These are phyloP conservation scores for Epinotia brunnichana DNA, from an alignment of 2,888 invertebrate species.

Conservation along the genomic window DNA sequence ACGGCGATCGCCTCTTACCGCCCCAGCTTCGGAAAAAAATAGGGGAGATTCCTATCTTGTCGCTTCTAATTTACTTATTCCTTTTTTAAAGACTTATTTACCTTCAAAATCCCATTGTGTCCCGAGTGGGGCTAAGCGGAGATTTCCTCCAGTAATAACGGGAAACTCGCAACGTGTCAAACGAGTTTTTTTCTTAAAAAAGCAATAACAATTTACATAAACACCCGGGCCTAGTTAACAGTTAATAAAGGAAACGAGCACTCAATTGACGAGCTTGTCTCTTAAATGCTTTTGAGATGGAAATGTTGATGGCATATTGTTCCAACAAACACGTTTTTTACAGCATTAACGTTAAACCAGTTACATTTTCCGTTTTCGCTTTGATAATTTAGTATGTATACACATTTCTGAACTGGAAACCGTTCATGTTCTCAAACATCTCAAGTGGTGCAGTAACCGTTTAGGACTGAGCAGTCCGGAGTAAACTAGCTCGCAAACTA, in stretches of 20 bases:
- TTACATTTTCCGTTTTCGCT: conserved; percentile 3
- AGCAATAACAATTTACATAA: conserved; percentile 84
- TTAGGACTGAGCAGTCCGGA: conserved; percentile 1
- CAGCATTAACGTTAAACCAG: conserved; percentile 48
- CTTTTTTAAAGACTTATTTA: conserved; percentile 90
- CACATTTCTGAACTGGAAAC: background rate
- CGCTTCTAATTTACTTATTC: conserved; percentile 92
- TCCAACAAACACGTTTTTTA: conserved; percentile 69
- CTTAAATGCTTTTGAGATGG: conserved; percentile 78
- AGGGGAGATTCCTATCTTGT: conserved; percentile 90
- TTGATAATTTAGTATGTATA: background rate
- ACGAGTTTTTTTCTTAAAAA: conserved; percentile 80
- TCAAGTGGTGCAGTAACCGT: conserved; percentile 2
- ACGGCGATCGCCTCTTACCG: conserved; percentile 81
- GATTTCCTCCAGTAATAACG: conserved; percentile 72
- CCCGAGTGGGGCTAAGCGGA: conserved; percentile 71
- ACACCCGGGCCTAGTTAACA: conserved; percentile 82
- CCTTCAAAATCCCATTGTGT: conserved; percentile 85
- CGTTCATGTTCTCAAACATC: background rate
- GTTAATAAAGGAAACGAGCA: conserved; percentile 82
- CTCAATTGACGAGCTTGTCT: conserved; percentile 76
- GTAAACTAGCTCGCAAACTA: conserved; percentile 25
- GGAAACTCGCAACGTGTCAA: conserved; percentile 78
- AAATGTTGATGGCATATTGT: conserved; percentile 77
- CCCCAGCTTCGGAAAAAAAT: conserved; percentile 80